These are phyloP conservation scores for Hypomesus transpacificus DNA, from an alignment of 2,113 vertebrate species.

Conservation along the genomic window DNA sequence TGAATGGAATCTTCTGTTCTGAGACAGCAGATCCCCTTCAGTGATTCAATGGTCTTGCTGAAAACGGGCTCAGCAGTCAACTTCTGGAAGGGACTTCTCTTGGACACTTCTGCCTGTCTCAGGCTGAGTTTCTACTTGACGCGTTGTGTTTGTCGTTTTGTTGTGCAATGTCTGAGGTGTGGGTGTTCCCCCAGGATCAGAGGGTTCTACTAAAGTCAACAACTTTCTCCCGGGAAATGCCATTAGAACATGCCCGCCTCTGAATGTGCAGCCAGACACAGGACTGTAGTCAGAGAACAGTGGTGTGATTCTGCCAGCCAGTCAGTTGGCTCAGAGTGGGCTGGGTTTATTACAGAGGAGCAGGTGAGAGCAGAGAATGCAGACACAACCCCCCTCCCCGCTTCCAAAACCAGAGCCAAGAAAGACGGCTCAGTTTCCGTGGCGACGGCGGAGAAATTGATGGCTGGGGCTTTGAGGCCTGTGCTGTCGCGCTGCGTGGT, in stretches of 20 bases:
- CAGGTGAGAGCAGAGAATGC: constrained; percentile 59
- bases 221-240: constrained; percentile 7
- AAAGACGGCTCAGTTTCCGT: constrained; percentile 62
- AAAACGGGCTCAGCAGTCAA: constrained; percentile 35
- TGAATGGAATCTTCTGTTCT: constrained; percentile 63
- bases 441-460: constrained; percentile 64
- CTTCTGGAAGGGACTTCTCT: constrained; percentile 13
- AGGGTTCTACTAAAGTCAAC: constrained; percentile 8
- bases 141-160: not conserved
- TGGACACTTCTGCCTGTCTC: not conserved
- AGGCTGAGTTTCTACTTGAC: not conserved
- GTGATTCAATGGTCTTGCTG: constrained; percentile 44
- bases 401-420: constrained; percentile 24
- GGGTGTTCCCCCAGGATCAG: not conserved
- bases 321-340: constrained; percentile 52
- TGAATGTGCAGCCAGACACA: constrained; percentile 52
- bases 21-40: constrained; percentile 41
- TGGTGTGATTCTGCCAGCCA: constrained; percentile 47
- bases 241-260: constrained; percentile 46
- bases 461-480: constrained; percentile 36
- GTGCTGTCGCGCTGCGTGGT: constrained; percentile 36
- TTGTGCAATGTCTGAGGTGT: not conserved
- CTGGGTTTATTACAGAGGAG: constrained; percentile 53
- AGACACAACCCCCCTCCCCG: constrained; percentile 44
- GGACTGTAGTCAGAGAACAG: constrained; percentile 47